Evolutionary conservation across 2,888 invertebrate species (phyloP), one percentile per base, ranked within the genome.

Genomic region (Pogonocherus hispidulus): DNA sequence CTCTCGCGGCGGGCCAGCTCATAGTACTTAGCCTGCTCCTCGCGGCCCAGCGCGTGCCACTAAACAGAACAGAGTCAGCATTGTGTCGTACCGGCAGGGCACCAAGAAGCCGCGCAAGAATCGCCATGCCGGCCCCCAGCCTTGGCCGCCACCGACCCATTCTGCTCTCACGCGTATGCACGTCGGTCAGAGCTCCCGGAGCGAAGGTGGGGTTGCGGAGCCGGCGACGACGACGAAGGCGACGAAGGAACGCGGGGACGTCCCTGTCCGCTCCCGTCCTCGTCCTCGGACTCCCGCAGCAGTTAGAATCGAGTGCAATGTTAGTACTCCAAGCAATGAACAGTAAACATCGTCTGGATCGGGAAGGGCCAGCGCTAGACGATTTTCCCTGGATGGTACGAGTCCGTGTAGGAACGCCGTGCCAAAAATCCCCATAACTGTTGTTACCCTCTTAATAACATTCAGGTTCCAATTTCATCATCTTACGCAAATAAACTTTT

Each of bases 21-120:
- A 92, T 99, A 99, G 94, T 99, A 99, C 91, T 98, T 98, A 90
- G 97, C 96, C 91, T 99, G 99, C 91, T 99, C 99, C 90, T 98
- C 97, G 88, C 98, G 94, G 88, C 97, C 96, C 91, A 99, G 93
- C 88, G 97, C 97, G 92, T 99, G 99, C 99, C 99, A 99, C 97
- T 98, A 90, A 88, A 86, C 83, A 84, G 67, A 83, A 82, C 77
- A 83, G 74, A 81, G 78, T 82, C 80, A 83, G 80, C 80, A 80
- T 76, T 67, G 72, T 78, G 74, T 76, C 76, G 78, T 71, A 78
- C 79, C 76, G 88, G 86, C 79, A 77, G 88, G 89, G 87, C 87
- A 86, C 86, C 86, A 84, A 86, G 86, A 84, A 82, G 85, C 84
- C 84, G 79, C 79, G 75, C 72, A 78, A 78, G 74, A 76, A 74